These are phyloP conservation scores for Eulacestoma nigropectus DNA, from an alignment of 2,113 vertebrate species.

Conservation along the genomic window DNA sequence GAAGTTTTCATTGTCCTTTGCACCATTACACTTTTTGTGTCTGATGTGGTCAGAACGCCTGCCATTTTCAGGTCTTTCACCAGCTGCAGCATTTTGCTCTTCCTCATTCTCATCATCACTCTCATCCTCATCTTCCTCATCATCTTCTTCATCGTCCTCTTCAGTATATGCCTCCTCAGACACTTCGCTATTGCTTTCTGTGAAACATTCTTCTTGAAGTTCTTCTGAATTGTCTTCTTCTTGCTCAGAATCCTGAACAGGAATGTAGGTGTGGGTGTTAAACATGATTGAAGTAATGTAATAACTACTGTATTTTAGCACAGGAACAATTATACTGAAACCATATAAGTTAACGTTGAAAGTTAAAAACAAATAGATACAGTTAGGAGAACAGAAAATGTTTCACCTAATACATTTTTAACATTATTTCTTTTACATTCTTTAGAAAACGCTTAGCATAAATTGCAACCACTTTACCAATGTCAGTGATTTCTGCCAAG, in stretches of 20 bases:
- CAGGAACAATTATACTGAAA: background rate
- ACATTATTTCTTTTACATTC: background rate
- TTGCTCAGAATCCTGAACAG: constrained; percentile 69
- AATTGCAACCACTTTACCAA: background rate
- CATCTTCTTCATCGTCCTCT: constrained; percentile 70
- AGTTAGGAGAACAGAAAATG: background rate
- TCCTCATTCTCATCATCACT: constrained; percentile 64
- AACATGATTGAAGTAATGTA: background rate
- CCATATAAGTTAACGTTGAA: background rate
- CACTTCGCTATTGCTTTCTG: constrained; percentile 79
- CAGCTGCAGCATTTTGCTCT: constrained; percentile 3
- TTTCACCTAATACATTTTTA: background rate
- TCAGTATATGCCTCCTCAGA: constrained; percentile 70
- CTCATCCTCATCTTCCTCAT: constrained; percentile 59
- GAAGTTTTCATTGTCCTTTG: constrained; percentile 36
- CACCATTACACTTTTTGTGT: constrained; percentile 53
- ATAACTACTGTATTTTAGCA: background rate
- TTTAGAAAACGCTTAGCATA: background rate
- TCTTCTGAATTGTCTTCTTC: constrained; percentile 76
- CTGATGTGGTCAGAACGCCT: constrained; percentile 29
- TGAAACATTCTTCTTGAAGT: constrained; percentile 78
- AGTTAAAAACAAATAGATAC: background rate
- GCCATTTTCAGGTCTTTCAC: constrained; percentile 4
- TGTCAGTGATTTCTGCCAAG: background rate
- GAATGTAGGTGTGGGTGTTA: background rate